Evolutionary conservation across 2,797 vertebrate genomes (phyloP).

Genomic region (Notolabrus celidotus): DNA sequence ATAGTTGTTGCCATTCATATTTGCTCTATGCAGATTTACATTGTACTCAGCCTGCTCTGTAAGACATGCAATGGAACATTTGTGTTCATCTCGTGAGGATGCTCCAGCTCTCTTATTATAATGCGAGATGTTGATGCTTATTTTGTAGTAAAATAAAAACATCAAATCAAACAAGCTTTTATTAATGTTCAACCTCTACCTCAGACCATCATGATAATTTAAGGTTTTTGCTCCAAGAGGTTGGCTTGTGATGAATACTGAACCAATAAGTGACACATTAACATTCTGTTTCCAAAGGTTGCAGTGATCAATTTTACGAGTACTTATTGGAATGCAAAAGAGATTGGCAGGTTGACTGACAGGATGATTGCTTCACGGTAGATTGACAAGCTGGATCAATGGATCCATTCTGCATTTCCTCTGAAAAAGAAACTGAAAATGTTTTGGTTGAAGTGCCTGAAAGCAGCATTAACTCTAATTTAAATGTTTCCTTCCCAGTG

Average conservation of each 20-base stretch:
- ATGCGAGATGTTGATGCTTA: slow-evolving; percentile 6
- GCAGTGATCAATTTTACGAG: slow-evolving; percentile 48
- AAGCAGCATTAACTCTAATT: background rate
- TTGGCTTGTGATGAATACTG: slow-evolving; percentile 12
- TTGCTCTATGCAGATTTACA: slow-evolving; percentile 36
- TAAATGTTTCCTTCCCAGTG: background rate
- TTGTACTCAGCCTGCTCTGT: slow-evolving; percentile 17
- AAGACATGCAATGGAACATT: slow-evolving; percentile 54
- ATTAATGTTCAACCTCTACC: background rate
- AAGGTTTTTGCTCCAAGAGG: slow-evolving; percentile 17
- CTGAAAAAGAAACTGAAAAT: slow-evolving; percentile 32
- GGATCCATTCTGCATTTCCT: slow-evolving; percentile 50
- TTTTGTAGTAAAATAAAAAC: background rate
- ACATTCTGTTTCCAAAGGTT: slow-evolving; percentile 43
- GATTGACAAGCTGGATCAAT: slow-evolving; percentile 51
- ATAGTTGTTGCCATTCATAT: slow-evolving; percentile 60
- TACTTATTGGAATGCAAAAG: slow-evolving; percentile 57
- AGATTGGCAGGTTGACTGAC: slow-evolving; percentile 50
- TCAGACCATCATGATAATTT: slow-evolving; percentile 9
- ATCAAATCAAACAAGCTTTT: background rate
- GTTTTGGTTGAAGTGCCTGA: slow-evolving; percentile 11
- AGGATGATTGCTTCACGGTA: slow-evolving; percentile 47
- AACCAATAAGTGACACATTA: slow-evolving; percentile 43
- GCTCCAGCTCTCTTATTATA: slow-evolving; percentile 28
- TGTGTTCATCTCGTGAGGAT: slow-evolving; percentile 50